Base-by-base conservation (phyloP, 2,888 invertebrate genomes). In the Ditylenchus weischeri region DNA sequence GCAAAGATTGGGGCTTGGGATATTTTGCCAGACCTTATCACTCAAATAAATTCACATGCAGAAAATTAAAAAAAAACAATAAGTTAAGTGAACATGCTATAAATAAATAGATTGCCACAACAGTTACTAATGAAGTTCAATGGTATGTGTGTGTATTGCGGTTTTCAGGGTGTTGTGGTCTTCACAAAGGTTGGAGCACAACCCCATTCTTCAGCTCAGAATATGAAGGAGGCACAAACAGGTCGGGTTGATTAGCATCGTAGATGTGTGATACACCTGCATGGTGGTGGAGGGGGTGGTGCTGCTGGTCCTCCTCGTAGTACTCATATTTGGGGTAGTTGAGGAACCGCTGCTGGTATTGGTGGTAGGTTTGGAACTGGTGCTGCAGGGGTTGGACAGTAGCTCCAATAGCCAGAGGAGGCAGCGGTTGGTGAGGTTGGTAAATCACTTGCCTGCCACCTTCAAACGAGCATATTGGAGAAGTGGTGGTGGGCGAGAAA, bases 151-250 rank as follows among this genome's bases (percentile, higher is more conserved):
- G 29, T 43, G 43, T 10, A 15, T 43, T 43, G 43, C 15, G 15
- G 1, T 43, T 43, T 43, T 43, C 29, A 6, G 15, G 2, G 8
- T 6, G 8, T 6, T 43, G 43, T 43, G 15, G 2, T 43, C 8
- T 8, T 74, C 74, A 81, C 60, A 81, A 72, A 48, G 75, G 80
- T 68, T 82, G 81, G 60, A 81, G 69, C 18, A 81, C 78, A 18
- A 81, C 81, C 49, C 75, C 75, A 63, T 76, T 79, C 66, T 82
- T 80, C 75, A 75, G 75, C 57, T 80, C 79, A 8, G 79, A 76
- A 60, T 80, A 81, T 61, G 74, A 74, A 11, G 81, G 81, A 21
- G 81, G 81, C 15, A 79, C 71, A 68, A 79, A 80, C 21, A 80
- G 81, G 63, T 81, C 75, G 18, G 74, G 65, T 38, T 62, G 64